Evolutionary conservation across 2,113 vertebrate species (phyloP).

Genomic region (Oostethus manadensis): DNA sequence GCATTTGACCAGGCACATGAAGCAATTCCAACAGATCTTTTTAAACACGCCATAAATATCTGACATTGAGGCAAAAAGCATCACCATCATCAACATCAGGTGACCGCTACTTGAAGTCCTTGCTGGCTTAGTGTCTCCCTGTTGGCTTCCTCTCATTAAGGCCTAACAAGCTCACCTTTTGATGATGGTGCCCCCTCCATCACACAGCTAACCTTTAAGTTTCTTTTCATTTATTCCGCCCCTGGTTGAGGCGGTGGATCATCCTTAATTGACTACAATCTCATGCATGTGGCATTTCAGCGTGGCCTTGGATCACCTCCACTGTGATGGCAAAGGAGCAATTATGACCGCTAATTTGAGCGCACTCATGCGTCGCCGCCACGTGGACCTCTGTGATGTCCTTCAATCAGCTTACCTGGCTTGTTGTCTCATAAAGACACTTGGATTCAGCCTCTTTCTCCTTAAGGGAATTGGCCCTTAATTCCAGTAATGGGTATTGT

Average conservation of each 20-base stretch:
- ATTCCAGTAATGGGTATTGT: constrained; percentile 44
- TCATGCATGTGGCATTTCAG: constrained; percentile 50
- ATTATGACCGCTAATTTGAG: constrained; percentile 59
- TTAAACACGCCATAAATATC: constrained; percentile 40
- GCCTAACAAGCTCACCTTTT: constrained; percentile 20
- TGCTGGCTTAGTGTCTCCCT: constrained; percentile 4
- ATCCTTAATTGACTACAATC: constrained; percentile 45
- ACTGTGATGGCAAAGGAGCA: constrained; percentile 29
- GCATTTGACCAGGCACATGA: constrained; percentile 18
- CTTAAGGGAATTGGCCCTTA: constrained; percentile 24
- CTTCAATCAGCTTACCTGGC: constrained; percentile 30
- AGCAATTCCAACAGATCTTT: constrained; percentile 26
- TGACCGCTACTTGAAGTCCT: constrained; percentile 4
- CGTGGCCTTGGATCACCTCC: constrained; percentile 24
- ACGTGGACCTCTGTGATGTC: constrained; percentile 35
- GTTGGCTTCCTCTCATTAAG: constrained; percentile 43
- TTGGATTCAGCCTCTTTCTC: constrained; percentile 26
- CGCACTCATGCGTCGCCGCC: constrained; percentile 36
- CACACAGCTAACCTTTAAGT: constrained; percentile 46
- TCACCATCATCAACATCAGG: constrained; percentile 11
- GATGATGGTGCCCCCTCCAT: constrained; percentile 36
- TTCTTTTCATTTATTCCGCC: constrained; percentile 30
- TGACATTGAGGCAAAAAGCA: constrained; percentile 21
- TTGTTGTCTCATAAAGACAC: constrained; percentile 47
- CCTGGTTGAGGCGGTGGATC: constrained; percentile 13